Evolutionary conservation across 1,140 invertebrate genomes (phyloP).

Genomic region (Macrobrachium rosenbergii): DNA sequence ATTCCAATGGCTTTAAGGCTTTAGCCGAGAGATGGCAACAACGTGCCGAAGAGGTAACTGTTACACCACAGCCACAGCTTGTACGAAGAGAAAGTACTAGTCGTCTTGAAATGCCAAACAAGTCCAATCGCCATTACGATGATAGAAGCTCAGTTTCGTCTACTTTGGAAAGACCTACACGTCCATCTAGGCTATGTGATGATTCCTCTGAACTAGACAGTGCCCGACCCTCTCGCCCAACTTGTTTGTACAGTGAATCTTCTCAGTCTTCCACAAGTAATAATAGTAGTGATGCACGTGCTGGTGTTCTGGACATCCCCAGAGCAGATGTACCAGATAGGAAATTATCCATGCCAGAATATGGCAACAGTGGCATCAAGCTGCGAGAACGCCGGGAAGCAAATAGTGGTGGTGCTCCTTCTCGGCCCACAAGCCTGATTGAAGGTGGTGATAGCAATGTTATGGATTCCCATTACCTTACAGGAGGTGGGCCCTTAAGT

Average conservation of each 20-base stretch:
- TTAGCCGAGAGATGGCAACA: constrained; percentile 71
- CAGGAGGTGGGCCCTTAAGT: constrained; percentile 40
- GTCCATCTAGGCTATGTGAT: constrained; percentile 42
- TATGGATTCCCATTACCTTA: constrained; percentile 58
- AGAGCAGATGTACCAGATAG: constrained; percentile 62
- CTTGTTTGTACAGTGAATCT: constrained; percentile 25
- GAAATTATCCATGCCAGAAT: constrained; percentile 66
- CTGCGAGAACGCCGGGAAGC: constrained; percentile 66
- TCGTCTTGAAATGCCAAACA: constrained; percentile 27
- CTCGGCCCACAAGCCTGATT: constrained; percentile 66
- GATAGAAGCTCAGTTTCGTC: constrained; percentile 26
- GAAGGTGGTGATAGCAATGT: constrained; percentile 57
- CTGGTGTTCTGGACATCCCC: constrained; percentile 39
- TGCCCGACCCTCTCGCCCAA: constrained; percentile 15
- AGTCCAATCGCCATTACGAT: constrained; percentile 25
- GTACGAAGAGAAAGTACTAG: constrained; percentile 37
- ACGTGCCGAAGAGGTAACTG: constrained; percentile 67
- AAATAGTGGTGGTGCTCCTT: constrained; percentile 59
- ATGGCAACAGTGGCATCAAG: constrained; percentile 62
- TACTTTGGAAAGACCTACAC: constrained; percentile 29
- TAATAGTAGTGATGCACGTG: constrained; percentile 21
- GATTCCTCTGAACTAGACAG: constrained; percentile 11
- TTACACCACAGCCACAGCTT: constrained; percentile 53
- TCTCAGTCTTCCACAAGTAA: constrained; percentile 9
- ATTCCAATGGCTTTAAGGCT: constrained; percentile 69